Base-by-base conservation (phyloP, 2,113 vertebrate genomes). In the Proteles cristata region DNA sequence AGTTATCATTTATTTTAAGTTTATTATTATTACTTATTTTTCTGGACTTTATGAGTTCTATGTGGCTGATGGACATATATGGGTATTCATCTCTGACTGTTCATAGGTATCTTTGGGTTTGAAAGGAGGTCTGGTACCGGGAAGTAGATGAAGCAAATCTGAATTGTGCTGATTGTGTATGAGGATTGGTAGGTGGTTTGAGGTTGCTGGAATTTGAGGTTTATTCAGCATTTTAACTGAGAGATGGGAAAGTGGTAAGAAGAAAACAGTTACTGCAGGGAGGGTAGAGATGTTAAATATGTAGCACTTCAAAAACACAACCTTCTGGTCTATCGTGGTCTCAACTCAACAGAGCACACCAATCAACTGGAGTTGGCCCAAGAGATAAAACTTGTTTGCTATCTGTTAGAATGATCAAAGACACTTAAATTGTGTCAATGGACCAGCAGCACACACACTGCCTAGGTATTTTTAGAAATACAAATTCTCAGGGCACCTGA, bases 161-260 rank as follows among this genome's bases (percentile, higher is more conserved):
- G 1, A 14, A 66, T 11, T 69, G 0, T 45, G 7, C 19, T 96
- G 28, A 53, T 35, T 0, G 7, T 71, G 0, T 76, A 14, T 89
- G 55, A 88, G 11, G 17, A 35, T 2, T 31, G 26, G 15, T 28
- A 4, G 11, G 25, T 19, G 28, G 33, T 35, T 55, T 68, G 61
- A 93, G n/a, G 21, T 33, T 90, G 14, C 43, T 82, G n/a, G 21
- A 76, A 77, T 71, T 80, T 76, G 35, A 93, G 4, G 11, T 35
- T 76, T 9, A 77, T 77, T 92, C 53, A 93, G 43, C 8, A 63
- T n/a, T 93, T 89, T 85, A 80, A 79, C 21, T 88, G n/a, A 85
- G 11, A 94, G 8, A 89, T 68, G 45, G 11, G 5, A 7, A 80
- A 63, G 14, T n/a, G 28, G 11, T 50, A 84, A 69, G 17, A 80